These are phyloP conservation scores for Gila orcuttii DNA, from an alignment of 2,113 vertebrate species.

Conservation along the genomic window DNA sequence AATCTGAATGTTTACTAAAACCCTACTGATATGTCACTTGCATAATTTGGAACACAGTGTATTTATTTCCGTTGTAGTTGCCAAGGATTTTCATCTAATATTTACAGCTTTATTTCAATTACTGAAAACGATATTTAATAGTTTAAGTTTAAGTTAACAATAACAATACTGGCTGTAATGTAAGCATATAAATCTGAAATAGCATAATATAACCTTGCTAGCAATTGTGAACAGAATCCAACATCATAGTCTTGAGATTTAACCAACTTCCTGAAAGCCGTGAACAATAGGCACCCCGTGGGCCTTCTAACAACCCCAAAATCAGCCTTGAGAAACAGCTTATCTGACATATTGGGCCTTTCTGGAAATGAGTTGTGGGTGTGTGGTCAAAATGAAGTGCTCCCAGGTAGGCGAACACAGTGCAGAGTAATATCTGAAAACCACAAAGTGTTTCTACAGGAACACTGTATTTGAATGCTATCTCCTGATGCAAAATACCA, in stretches of 20 bases:
- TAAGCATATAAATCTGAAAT: background rate
- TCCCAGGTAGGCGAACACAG: constrained; percentile 36
- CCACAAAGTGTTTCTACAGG: constrained; percentile 54
- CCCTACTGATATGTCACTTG: too few species aligned
- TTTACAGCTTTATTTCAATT: background rate
- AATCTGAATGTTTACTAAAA: too few species aligned
- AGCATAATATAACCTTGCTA: background rate
- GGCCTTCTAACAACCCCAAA: constrained; percentile 15
- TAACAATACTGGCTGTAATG: background rate
- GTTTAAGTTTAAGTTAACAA: background rate
- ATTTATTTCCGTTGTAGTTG: background rate
- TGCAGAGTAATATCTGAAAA: constrained; percentile 44
- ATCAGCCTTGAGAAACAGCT: constrained; percentile 31
- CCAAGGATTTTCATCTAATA: background rate
- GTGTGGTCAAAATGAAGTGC: constrained; percentile 52
- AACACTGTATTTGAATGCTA: constrained; percentile 39
- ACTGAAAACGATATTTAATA: background rate
- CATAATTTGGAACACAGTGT: too few species aligned
- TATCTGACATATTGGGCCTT: constrained; percentile 41
- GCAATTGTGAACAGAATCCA: background rate
- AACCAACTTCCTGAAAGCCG: constrained; percentile 24
- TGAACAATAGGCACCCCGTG: constrained; percentile 29
- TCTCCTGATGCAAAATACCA: constrained; percentile 47
- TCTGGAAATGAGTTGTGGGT: constrained; percentile 43
- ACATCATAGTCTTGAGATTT: background rate